phyloP scores from a whole-genome alignment of 92 coral and sea anemone genomes.

The Phenganax stokvisi region DNA sequence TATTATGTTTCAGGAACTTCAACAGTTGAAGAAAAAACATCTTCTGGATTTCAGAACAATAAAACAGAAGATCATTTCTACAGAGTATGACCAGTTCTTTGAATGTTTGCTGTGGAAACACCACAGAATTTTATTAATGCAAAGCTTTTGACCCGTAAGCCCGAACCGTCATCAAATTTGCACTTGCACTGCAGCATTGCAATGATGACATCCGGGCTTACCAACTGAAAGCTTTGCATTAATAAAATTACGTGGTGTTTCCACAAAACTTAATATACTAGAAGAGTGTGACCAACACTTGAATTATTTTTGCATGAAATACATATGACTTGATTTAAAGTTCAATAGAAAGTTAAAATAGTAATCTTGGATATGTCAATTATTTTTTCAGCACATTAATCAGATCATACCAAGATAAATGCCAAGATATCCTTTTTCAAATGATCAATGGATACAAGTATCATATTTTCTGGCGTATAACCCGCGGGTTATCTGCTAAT shows the following conservation, averaged over 20 bases:
- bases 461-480: too few species aligned
- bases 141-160: too few species aligned
- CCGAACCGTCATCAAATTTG: too few species aligned
- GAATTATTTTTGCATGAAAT: background rate
- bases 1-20: conserved; percentile 22
- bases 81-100: conserved; percentile 60
- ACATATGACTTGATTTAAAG: background rate
- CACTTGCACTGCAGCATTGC: too few species aligned
- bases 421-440: conserved; percentile 81
- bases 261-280: too few species aligned
- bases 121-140: too few species aligned
- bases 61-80: conserved; percentile 82
- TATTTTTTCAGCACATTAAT: conserved; percentile 73
- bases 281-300: too few species aligned
- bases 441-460: background rate
- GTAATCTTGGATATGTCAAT: background rate
- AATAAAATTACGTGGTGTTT: too few species aligned
- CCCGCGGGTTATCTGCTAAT: too few species aligned
- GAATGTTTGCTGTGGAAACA: too few species aligned
- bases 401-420: conserved; percentile 76
- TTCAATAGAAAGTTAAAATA: background rate
- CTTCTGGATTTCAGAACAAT: conserved; percentile 50
- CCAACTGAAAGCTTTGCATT: too few species aligned
- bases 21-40: conserved; percentile 29
- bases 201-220: too few species aligned